These are phyloP conservation scores for Brachionichthys hirsutus DNA, from an alignment of 2,113 vertebrate species.

Conservation along the genomic window DNA sequence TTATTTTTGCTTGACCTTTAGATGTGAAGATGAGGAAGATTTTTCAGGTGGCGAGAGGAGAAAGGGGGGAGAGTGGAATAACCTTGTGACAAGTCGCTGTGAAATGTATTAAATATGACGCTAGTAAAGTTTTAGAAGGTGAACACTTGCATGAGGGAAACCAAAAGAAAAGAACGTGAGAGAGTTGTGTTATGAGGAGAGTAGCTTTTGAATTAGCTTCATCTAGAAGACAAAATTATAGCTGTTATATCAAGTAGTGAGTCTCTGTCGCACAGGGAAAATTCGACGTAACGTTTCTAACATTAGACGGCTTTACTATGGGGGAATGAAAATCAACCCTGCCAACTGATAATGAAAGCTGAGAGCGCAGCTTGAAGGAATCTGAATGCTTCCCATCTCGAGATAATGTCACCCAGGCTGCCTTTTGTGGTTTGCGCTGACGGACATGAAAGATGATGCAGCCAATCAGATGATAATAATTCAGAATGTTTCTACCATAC, in stretches of 20 bases:
- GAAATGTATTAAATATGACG: conserved; percentile 64
- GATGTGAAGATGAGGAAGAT: conserved; percentile 16
- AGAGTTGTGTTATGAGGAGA: conserved; percentile 13
- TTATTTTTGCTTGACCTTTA: too few species aligned
- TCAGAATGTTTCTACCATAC: not conserved
- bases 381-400: conserved; percentile 39
- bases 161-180: too few species aligned
- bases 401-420: not conserved
- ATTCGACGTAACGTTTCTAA: conserved; percentile 43
- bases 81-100: conserved; percentile 52
- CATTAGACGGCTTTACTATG: conserved; percentile 34
- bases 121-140: conserved; percentile 73
- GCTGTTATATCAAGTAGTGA: conserved; percentile 41
- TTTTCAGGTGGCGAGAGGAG: conserved; percentile 36
- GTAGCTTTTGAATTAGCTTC: conserved; percentile 51
- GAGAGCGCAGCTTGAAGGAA: conserved; percentile 22
- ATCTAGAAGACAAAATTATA: conserved; percentile 30
- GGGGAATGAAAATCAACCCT: conserved; percentile 20
- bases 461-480: conserved; percentile 11
- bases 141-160: conserved; percentile 1
- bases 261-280: conserved; percentile 18
- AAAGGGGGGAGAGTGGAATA: conserved; percentile 42
- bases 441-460: conserved; percentile 12
- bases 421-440: conserved; percentile 16
- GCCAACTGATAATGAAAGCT: conserved; percentile 16